Conservation (phyloP, 2,888 invertebrate genomes). For the Opisthograptis luteolata region DNA sequence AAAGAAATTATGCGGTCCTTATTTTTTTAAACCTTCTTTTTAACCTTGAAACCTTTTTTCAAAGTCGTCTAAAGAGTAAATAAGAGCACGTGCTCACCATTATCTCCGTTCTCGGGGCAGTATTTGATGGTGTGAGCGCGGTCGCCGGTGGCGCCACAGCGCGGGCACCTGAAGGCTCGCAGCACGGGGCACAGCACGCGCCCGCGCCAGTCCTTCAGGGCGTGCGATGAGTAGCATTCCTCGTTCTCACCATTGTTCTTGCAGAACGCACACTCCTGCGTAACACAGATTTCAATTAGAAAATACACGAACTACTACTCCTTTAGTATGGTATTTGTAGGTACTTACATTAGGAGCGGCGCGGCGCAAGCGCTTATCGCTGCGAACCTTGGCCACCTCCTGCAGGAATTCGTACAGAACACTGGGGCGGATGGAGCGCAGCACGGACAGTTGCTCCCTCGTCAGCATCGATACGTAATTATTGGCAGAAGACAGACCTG, state of each 20-base stretch:
- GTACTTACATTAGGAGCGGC: slow-evolving; percentile 65
- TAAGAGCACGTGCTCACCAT: slow-evolving; percentile 51
- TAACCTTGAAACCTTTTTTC: too few relatives aligned
- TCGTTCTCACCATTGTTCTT: slow-evolving; percentile 89
- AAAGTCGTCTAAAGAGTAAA: too few relatives aligned
- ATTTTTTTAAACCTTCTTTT: too few relatives aligned
- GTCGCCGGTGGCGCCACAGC: slow-evolving; percentile 89
- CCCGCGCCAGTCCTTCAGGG: slow-evolving; percentile 87
- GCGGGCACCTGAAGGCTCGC: slow-evolving; percentile 88
- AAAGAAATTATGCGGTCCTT: too few relatives aligned
- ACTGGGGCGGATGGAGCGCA: slow-evolving; percentile 70
- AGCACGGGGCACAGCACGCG: slow-evolving; percentile 89
- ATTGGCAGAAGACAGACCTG: slow-evolving; percentile 73
- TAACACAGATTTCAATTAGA: too few relatives aligned
- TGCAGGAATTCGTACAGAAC: slow-evolving; percentile 72
- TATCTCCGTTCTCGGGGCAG: slow-evolving; percentile 59
- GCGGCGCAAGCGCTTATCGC: slow-evolving; percentile 68
- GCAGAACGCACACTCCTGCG: slow-evolving; percentile 89
- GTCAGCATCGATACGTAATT: slow-evolving; percentile 75
- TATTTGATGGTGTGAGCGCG: slow-evolving; percentile 86
- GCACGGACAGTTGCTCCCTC: slow-evolving; percentile 68
- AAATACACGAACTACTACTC: too few relatives aligned
- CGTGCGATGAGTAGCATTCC: slow-evolving; percentile 86
- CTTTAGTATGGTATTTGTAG: too few relatives aligned
- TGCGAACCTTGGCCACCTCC: slow-evolving; percentile 70